Evolutionary conservation across 2,797 vertebrate species (phyloP), one percentile per base, ranked within the genome.

Genomic region (Protonibea diacanthus): DNA sequence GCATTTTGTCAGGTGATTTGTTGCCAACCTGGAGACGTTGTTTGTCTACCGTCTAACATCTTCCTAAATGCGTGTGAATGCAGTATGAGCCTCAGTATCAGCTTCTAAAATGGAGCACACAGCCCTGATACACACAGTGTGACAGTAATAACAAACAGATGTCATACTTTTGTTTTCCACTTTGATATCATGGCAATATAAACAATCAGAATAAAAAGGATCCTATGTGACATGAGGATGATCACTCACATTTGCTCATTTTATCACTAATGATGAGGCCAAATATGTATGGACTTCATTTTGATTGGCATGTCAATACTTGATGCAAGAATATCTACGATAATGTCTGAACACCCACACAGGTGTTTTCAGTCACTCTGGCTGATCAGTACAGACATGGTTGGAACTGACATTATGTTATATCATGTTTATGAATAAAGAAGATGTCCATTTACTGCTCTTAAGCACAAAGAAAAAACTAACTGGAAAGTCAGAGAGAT

Each of bases 291-390:
- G 1, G 18, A 18, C 21, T 29, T 29, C 20, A 40, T 20, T 60
- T 40, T 47, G 0, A 25, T 17, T 38, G 23, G 25, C 29, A 63
- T 13, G 17, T 17, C 6, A 63, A n/a, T 33, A 33, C 33, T 33
- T 8, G 33, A 33, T 33, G 4, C 7, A 33, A 29, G 9, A 42
- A 27, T 25, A 49, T 40, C 0, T 65, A 2, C 25, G 9, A 49
- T 6, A 64, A 23, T 52, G 21, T 12, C 40, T 49, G 6, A 40
- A 60, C 47, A 47, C 13, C 23, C 14, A 51, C 29, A 51, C 33
- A 21, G 53, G 71, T 58, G 29, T 49, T 65, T 69, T 29, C 27
- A 27, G 9, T 21, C 20, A 21, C 42, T 64, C 23, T 57, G 44
- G 20, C 8, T 47, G 13, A 52, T 66, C 33, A 29, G 14, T 38